Evolutionary conservation across 1,140 invertebrate species (phyloP), one percentile per base, ranked within the genome.

Genomic region (Eulimnadia texana): DNA sequence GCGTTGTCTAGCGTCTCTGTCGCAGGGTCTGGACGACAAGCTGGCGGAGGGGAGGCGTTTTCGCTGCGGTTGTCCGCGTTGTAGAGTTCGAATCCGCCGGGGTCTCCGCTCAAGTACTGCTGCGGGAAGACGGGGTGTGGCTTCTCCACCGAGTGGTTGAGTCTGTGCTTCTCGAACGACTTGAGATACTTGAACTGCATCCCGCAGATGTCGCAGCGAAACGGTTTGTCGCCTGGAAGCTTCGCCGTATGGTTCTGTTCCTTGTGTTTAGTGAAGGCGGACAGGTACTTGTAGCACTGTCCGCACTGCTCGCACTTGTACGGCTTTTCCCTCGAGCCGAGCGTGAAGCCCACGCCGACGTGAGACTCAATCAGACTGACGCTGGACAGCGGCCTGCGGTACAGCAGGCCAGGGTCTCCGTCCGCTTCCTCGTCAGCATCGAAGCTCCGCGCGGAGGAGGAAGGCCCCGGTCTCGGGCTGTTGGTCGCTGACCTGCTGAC

Each of bases 221-320:
- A 92, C 1, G 90, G 78, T 70, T 90, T 90, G 73, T 90, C 88
- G 9, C 88, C 88, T 0, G 88, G 88, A 9, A 90, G 73, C 1
- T 87, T 76, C 1, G 88, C 87, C 0, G 87, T 80, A 68, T 92
- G 88, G 68, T 91, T 90, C 72, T 90, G 88, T 69, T 90, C 88
- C 51, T 88, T 80, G 70, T 91, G 88, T 68, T 90, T 89, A 29
- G 88, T 84, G 72, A 89, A 92, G 6, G 88, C 87, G 20, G 87
- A 90, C 52, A 88, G 79, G 69, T 91, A 91, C 64, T 87, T 81
- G 72, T 92, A 92, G 67, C 86, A 87, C 67, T 92, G 88, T 9
- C 88, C 88, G 72, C 88, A 92, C 68, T 90, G 87, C 67, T 90
- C 87, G 74, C 88, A 92, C 10, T 88, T 86, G 73, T 90, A 90